Conservation (phyloP, 1,140 invertebrate genomes). For the Rhyzopertha dominica region DNA sequence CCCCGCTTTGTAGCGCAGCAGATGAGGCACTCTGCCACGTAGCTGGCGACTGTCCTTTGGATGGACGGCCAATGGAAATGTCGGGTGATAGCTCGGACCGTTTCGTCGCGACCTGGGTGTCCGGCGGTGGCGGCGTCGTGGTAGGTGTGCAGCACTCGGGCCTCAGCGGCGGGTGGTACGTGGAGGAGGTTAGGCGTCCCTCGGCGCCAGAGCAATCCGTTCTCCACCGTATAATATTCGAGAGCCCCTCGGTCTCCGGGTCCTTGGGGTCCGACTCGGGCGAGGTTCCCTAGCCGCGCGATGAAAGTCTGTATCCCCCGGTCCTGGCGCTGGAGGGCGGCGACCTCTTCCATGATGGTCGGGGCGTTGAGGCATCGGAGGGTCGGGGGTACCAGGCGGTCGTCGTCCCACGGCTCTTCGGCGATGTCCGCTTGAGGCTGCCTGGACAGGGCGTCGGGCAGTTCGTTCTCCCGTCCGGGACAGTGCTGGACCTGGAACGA, state of each 20-base stretch:
- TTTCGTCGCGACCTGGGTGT: too few relatives aligned
- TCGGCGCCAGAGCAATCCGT: background rate
- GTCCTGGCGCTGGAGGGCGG: too few relatives aligned
- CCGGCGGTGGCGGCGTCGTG: conserved; percentile 1
- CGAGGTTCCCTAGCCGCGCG: too few relatives aligned
- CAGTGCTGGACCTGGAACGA: too few relatives aligned
- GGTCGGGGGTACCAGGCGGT: too few relatives aligned
- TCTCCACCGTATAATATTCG: background rate
- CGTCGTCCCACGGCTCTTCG: too few relatives aligned
- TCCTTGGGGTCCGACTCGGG: conserved; percentile 4
- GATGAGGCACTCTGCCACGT: conserved; percentile 6
- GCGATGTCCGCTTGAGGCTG: too few relatives aligned
- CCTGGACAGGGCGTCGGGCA: too few relatives aligned
- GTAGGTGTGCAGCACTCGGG: background rate
- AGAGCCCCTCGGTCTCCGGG: background rate
- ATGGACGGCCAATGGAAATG: background rate
- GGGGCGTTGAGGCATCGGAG: too few relatives aligned
- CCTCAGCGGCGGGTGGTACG: background rate
- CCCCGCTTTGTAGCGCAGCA: conserved; percentile 1
- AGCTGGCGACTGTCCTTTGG: background rate
- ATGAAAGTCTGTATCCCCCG: too few relatives aligned
- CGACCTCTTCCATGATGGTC: too few relatives aligned
- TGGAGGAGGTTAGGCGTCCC: background rate
- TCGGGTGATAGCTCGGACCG: background rate
- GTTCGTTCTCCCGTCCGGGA: too few relatives aligned